Base-by-base conservation (phyloP, 2,797 vertebrate species). In the Pseudochirops cupreus region DNA sequence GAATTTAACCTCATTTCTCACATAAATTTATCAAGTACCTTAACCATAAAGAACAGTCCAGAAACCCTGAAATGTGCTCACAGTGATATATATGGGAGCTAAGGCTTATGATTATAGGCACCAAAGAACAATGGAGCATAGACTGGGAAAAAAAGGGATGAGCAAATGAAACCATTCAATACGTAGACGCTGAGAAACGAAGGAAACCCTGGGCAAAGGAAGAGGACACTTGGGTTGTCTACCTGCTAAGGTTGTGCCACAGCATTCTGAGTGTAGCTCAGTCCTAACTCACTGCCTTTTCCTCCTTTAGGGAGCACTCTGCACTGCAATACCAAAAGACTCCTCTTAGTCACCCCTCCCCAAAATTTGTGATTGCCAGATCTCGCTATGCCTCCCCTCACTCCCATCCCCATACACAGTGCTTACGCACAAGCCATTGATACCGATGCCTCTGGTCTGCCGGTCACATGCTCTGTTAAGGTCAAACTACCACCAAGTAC, bases 41-140 rank as follows among this genome's bases (percentile, higher is more conserved):
- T 58, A 74, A 50, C 94, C 94, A 57, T 55, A 39, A 94, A 67
- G 62, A 94, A 92, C 91, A 57, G 82, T 52, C 18, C 91, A n/a
- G 92, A 94, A 95, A 91, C 50, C 39, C 90, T 74, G 10, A 96
- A 29, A 95, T 21, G 18, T 50, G 89, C 16, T 91, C 92, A 28
- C 67, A 46, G 31, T 46, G 53, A 67, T 18, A 67, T 28, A 16
- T 16, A 16, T n/a, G 56, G 33, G 14, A 67, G 62, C 62, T 67
- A 67, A 67, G 33, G 13, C 33, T 67, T 67, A n/a, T 67, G 62
- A 59, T 62, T 54, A 89, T 0, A 97, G 5, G 90, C 92, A 29
- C n/a, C 16, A 57, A 67, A 93, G 92, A 95, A n/a, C 91, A 95
- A 46, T 14, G 91, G 89, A 53, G 93, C 12, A 91, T 67, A 91